Base-by-base conservation (phyloP, 2,888 invertebrate genomes). In the Cynaeus angustus region DNA sequence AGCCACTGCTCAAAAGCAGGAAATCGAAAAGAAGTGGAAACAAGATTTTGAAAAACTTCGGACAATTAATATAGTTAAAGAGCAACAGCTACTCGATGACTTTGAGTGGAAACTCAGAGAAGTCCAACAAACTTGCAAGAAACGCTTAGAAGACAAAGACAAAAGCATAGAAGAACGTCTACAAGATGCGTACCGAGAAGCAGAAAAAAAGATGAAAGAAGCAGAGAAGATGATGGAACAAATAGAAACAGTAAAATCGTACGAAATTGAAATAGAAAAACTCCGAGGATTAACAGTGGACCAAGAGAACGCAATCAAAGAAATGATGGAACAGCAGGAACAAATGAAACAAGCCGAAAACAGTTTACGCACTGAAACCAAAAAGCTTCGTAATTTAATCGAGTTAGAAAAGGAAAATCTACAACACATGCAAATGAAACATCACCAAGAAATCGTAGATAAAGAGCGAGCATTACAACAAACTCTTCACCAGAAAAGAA, bases 101-200 rank as follows among this genome's bases (percentile, higher is more conserved):
- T 94, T 94, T 84, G 94, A 94, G 86, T 94, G 94, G 94, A 93
- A 94, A 85, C 86, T 94, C 82, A 83, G 94, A 38, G 92, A 93
- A 82, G 88, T 94, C 77, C 92, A 94, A 85, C 90, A 90, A 76
- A 86, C 87, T 6, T 92, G 92, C 66, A 89, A 94, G 75, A 88
- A 88, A 73, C 87, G 88, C 76, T 73, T 89, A 16, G 88, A 88
- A 71, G 91, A 91, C 28, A 89, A 89, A 52, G 90, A 90, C 74
- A 87, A 85, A 74, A 86, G 86, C 50, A 88, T 89, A 46, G 87
- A 86, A 66, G 88, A 88, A 85, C 88, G 89, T 30, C 52, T 86
- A 7, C 83, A 85, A 71, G 85, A 86, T 52, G 84, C 85, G 3
- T 84, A 82, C 64, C 82, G 81, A 71, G 80, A 83, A 71, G 84